A percentile compares a stretch with the other conserved stretches of the same genome.
Conservation (phyloP, 2,888 invertebrate genomes). For the Palloptera scutellata region DNA sequence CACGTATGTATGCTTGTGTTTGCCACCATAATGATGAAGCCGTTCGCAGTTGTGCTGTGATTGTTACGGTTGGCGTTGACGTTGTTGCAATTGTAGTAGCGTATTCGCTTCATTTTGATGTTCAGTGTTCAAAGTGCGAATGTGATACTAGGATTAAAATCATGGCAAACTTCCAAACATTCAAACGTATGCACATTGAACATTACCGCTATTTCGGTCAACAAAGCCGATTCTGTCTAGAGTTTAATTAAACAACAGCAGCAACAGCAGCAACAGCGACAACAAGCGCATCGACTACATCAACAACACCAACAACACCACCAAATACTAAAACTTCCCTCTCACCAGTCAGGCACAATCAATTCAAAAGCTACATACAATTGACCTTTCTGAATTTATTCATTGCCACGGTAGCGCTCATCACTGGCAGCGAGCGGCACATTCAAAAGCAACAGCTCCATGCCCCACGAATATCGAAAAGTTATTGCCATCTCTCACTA, state of each 20-base stretch:
- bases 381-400: no score
- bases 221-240: constrained; percentile 24
- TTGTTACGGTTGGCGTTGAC: constrained; percentile 12
- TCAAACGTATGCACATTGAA: constrained; percentile 12
- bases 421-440: no score
- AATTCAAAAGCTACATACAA: no score
- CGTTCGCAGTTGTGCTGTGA: constrained; percentile 10
- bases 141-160: constrained; percentile 50
- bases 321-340: no score
- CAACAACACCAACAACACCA: no score
- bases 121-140: constrained; percentile 46
- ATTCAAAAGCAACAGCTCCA: no score
- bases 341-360: no score
- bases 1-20: constrained; percentile 9
- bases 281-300: neutral
- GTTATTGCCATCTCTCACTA: no score
- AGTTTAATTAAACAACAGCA: constrained; percentile 29
- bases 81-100: neutral
- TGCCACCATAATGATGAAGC: constrained; percentile 6
- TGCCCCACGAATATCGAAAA: no score
- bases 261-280: constrained; percentile 17
- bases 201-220: constrained; percentile 50
- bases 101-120: no score
- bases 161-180: no score
- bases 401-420: no score